These are phyloP conservation scores for Acestrorhynchus altus DNA, from an alignment of 2,797 vertebrate species.

Conservation along the genomic window DNA sequence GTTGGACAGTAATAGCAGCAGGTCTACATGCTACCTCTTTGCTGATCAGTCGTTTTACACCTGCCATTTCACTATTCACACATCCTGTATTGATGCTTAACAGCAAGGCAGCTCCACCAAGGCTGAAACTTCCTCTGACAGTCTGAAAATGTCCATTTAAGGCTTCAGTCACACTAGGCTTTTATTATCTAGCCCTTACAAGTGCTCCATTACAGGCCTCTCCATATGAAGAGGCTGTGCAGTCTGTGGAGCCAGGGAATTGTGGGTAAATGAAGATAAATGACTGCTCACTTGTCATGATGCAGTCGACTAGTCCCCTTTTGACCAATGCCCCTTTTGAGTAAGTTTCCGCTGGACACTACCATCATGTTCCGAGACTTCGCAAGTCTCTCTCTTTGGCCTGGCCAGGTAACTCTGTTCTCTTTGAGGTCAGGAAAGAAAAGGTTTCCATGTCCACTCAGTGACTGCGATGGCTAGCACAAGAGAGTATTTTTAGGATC, in stretches of 20 bases:
- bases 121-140: slow-evolving; percentile 37
- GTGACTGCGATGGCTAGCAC: slow-evolving; percentile 60
- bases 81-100: background rate
- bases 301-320: slow-evolving; percentile 42
- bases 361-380: slow-evolving; percentile 65
- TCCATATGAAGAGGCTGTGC: slow-evolving; percentile 25
- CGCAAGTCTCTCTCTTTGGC: slow-evolving; percentile 75
- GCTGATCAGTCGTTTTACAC: background rate
- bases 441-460: slow-evolving; percentile 61
- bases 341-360: slow-evolving; percentile 41
- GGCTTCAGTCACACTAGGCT: slow-evolving; percentile 30
- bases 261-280: slow-evolving; percentile 62
- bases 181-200: slow-evolving; percentile 48
- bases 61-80: background rate
- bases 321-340: slow-evolving; percentile 36
- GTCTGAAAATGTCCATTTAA: slow-evolving; percentile 31
- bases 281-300: slow-evolving; percentile 51
- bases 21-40: too few species aligned
- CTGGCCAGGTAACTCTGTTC: slow-evolving; percentile 68
- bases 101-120: slow-evolving; percentile 12
- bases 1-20: background rate
- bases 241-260: slow-evolving; percentile 56
- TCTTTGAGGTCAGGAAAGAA: slow-evolving; percentile 68
- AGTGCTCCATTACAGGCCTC: slow-evolving; percentile 42
- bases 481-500: slow-evolving; percentile 54